phyloP scores from a whole-genome alignment of 1,140 invertebrate species.

The Melipona quadrifasciata region DNA sequence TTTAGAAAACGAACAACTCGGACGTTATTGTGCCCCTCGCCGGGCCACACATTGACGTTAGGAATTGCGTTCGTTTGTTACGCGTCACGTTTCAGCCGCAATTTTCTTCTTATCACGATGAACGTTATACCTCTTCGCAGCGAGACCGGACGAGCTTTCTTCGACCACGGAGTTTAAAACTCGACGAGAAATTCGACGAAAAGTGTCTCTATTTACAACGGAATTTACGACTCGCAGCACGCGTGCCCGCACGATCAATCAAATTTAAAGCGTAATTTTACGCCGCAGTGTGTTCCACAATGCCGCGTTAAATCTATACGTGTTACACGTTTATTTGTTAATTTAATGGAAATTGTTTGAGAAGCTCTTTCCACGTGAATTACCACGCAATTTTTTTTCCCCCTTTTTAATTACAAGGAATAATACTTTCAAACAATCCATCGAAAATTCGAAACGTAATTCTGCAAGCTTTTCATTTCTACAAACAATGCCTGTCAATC shows the following conservation, averaged over 20 bases:
- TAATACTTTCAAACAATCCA: no score
- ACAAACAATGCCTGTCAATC: no score
- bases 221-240: background rate
- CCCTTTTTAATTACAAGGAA: no score
- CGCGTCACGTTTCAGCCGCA: conserved; percentile 11
- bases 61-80: conserved; percentile 23
- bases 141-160: background rate
- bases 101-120: conserved; percentile 15
- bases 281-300: background rate
- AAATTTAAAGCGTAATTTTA: background rate
- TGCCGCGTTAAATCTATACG: background rate
- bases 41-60: background rate
- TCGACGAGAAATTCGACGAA: background rate
- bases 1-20: background rate
- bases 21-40: background rate
- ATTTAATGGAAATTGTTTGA: background rate
- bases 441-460: no score
- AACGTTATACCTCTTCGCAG: background rate
- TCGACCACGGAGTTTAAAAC: background rate
- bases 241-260: background rate
- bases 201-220: background rate
- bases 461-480: no score
- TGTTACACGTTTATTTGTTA: background rate
- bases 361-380: background rate
- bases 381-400: no score